A percentile compares a stretch with the other conserved stretches of the same genome.
phyloP scores from a whole-genome alignment of 37 sponge, comb jelly and placozoan genomes.

The Ianthella basta region DNA sequence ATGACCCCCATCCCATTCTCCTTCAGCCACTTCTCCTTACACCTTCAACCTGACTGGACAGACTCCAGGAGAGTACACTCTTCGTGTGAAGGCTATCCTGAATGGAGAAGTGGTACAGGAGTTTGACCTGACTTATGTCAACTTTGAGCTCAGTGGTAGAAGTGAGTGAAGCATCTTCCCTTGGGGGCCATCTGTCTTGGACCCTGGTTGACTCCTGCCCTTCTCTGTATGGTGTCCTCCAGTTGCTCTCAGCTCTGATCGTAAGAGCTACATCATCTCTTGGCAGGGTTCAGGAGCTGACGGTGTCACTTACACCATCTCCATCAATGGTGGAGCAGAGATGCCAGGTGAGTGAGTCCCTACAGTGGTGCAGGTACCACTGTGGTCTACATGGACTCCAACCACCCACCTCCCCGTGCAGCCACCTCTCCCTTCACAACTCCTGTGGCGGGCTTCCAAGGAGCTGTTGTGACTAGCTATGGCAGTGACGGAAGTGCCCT shows the following conservation, averaged over 20 bases:
- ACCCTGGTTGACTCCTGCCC: background rate
- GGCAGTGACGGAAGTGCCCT: background rate
- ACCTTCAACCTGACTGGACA: background rate
- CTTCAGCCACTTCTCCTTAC: background rate
- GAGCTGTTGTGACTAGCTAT: background rate
- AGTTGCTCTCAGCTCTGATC: background rate
- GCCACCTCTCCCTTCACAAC: background rate
- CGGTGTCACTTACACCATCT: conserved; percentile 2
- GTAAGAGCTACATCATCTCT: background rate
- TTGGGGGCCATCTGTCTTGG: background rate
- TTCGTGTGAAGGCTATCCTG: background rate
- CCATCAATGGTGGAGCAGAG: conserved; percentile 1
- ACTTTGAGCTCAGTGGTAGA: background rate
- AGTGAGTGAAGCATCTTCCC: background rate
- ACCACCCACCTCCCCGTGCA: background rate
- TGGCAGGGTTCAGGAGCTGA: background rate
- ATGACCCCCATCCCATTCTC: background rate
- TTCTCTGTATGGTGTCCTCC: background rate
- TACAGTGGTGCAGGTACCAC: background rate
- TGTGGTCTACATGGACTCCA: background rate
- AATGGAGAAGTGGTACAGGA: background rate
- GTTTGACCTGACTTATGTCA: too few species aligned
- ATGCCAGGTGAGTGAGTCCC: background rate
- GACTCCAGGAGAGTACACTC: background rate
- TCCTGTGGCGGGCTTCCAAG: background rate